Base-by-base conservation (phyloP, 2,797 vertebrate species). In the Hipposideros larvatus region DNA sequence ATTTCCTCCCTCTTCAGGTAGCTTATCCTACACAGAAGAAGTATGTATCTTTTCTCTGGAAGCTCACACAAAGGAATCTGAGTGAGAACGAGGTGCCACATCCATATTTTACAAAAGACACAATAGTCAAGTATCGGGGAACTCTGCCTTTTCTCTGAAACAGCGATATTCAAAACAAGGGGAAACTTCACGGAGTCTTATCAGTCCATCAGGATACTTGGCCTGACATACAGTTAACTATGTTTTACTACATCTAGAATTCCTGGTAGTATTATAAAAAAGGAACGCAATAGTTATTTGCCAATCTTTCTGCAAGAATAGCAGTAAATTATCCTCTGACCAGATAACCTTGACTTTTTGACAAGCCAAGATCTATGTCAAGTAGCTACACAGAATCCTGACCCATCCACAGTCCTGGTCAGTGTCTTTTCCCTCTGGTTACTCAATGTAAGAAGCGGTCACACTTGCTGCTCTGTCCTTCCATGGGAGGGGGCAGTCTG, bases 401-500 rank as follows among this genome's bases (percentile, higher is more conserved):
- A 19, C 37, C 21, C 7, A 18, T 3, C 41, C 65, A 71, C n/a
- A 8, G 26, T 53, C 4, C 14, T 2, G 4, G 14, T 15, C 24
- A 19, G 53, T 1, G 3, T 48, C 57, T 24, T 21, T 13, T 13
- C 8, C 37, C 7, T 7, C 10, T 11, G 46, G 46, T 43, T 9
- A 15, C 34, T 53, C 55, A 0, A 0, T 1, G 10, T 18, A 8
- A 48, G 63, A 31, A 14, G 37, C 14, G 10, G 11, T 46, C 37
- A 37, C 26, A 46, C 28, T 4, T 3, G 22, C 1, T 9, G 28
- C 34, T 46, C 11, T 1, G 19, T 26, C 4, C 57, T 37, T 18
- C 9, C 14, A 0, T 18, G 16, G 34, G 24, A 41, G 1, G 1
- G 1, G 19, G 57, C 4, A 0, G 43, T 13, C 57, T 24, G 28